These are phyloP conservation scores for Rousettus leschenaultii DNA, from an alignment of 2,113 vertebrate genomes.

Conservation along the genomic window DNA sequence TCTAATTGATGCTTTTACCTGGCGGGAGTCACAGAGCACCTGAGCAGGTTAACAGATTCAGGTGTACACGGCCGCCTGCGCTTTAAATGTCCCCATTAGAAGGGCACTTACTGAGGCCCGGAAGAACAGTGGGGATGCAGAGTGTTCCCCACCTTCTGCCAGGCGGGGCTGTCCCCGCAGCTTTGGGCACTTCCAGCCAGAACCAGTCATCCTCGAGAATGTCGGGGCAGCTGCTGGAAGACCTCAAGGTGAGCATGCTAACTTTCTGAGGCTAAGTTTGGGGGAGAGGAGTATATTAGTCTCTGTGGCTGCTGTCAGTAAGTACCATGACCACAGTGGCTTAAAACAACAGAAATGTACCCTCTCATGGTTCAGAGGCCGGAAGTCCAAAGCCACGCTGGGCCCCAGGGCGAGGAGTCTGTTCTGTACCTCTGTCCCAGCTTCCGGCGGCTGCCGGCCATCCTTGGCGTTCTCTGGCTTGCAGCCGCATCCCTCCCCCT, in stretches of 20 bases:
- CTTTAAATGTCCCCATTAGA: not conserved
- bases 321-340: not conserved
- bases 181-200: not conserved
- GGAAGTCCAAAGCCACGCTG: not conserved
- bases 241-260: rapidly evolving
- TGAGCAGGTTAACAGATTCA: not conserved
- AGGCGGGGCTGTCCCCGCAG: not conserved
- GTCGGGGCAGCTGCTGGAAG: not conserved
- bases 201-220: not conserved
- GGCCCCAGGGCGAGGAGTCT: not conserved
- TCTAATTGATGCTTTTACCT: not conserved
- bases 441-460: not conserved
- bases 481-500: rapidly evolving
- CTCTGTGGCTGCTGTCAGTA: not conserved
- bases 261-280: not conserved
- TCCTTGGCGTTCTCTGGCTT: not conserved
- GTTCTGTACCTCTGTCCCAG: rapidly evolving
- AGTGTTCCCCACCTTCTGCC: not conserved
- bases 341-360: not conserved
- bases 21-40: rapidly evolving
- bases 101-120: rapidly evolving
- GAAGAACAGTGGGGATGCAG: not conserved
- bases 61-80: not conserved
- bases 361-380: not conserved
- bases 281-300: rapidly evolving